A percentile compares a stretch with the other conserved stretches of the same genome.
Evolutionary conservation across 2,113 vertebrate species (phyloP).

Genomic region (Macrotis lagotis): DNA sequence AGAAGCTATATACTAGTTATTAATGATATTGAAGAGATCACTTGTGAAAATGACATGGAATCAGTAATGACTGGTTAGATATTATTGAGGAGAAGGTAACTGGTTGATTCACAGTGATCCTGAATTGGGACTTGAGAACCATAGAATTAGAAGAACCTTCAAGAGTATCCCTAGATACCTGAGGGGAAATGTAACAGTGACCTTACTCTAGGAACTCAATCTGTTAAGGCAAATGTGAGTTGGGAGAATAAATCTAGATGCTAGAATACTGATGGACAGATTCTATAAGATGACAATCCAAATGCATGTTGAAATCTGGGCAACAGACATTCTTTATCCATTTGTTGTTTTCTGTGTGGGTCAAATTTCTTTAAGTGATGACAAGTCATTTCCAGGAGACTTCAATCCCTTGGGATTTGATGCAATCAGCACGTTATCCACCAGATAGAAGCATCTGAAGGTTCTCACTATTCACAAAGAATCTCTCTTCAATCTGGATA

Average conservation of each 20-base stretch:
- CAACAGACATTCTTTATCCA: neutral
- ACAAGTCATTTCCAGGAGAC: neutral
- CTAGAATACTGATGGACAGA: neutral
- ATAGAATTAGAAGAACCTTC: neutral
- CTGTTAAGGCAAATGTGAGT: neutral
- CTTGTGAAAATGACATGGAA: neutral
- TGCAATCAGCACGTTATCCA: neutral
- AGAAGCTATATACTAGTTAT: neutral
- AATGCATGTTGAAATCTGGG: neutral
- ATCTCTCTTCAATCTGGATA: neutral
- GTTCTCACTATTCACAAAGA: neutral
- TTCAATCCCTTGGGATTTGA: neutral
- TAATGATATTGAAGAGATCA: neutral
- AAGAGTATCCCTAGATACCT: neutral
- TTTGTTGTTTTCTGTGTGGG: neutral
- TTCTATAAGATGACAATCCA: neutral
- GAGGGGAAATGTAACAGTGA: neutral
- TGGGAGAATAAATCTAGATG: neutral
- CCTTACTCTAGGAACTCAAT: neutral
- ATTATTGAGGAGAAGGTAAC: neutral
- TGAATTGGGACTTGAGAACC: neutral
- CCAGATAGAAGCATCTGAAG: neutral
- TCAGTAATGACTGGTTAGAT: neutral
- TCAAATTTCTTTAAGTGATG: neutral
- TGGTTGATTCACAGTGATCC: neutral